Base-by-base conservation (phyloP, 2,888 invertebrate genomes). In the Cryptocheilus praepositus region DNA sequence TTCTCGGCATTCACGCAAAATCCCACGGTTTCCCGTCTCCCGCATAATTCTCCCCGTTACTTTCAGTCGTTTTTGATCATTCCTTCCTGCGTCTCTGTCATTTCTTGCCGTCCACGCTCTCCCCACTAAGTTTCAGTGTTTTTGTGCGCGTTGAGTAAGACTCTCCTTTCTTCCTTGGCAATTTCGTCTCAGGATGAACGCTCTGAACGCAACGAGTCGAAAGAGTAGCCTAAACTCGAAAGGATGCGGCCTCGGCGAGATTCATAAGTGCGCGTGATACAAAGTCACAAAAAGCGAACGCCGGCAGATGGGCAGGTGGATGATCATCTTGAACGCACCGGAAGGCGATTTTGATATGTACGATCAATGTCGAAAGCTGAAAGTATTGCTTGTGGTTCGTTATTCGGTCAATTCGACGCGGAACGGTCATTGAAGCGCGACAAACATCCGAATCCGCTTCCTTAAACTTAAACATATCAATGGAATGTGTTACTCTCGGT, bases 81-180 rank as follows among this genome's bases (percentile, higher is more conserved):
- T 25, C 5, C 5, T 25, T 25, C 5, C 25, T 5, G 25, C 25
- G 25, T 3, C 36, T 36, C 36, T 36, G 7, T 1, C 1, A 36
- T 36, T n/a, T n/a, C n/a, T n/a, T n/a, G n/a, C n/a, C n/a, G n/a
- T n/a, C 43, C 56, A 61, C 58, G 49, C 58, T 62, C 49, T 51
- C 59, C 64, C 19, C 54, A 55, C 25, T 69, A 78, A 76, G 70
- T 71, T 70, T 71, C 59, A 61, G 56, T 71, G 19, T 45, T 64
- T 25, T 79, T 77, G 76, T 79, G 77, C 71, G 79, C 70, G 65
- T 72, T 46, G 59, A 56, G 25, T 58, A 67, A 28, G 8, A 13
- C 11, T 43, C 15, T 43, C 36, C 21, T 56, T 43, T 11, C 21
- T 56, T 15, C 7, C 36, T 54, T 15, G n/a, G n/a, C n/a, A n/a